Base-by-base conservation (phyloP, 2,113 vertebrate species). In the Chaenogobius annularis region DNA sequence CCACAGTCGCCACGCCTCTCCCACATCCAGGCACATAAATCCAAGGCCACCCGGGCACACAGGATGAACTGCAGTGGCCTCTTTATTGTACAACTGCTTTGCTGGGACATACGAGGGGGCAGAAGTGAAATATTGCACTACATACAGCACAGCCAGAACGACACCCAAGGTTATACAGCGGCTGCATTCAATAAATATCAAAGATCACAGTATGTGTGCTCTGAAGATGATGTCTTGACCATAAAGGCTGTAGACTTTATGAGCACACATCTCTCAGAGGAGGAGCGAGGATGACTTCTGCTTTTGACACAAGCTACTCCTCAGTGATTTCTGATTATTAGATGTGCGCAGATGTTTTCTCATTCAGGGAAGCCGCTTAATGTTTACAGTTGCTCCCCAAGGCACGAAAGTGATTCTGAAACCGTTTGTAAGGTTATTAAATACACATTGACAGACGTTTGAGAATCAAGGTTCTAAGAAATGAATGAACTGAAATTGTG, bases 191-290 rank as follows among this genome's bases (percentile, higher is more conserved):
- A 74, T 69, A 73, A 74, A 71, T 1, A 26, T 35, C 67, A 66
- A 46, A 56, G 40, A n/a, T 0, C 63, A 44, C 26, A 31, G 26
- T 56, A 17, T 61, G n/a, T 69, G 56, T 65, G 75, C 68, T 69
- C 67, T 73, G 66, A 35, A 5, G 22, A 1, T 55, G 35, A 66
- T 40, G 37, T 40, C 26, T 31, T 31, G 37, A 40, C 37, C 37
- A 40, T 31, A 40, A 40, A 35, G n/a, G 0, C 12, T 67, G 31
- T 44, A 7, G 46, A 75, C 68, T 55, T 15, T 66, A 44, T 56
- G 67, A 74, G 75, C 70, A 73, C 8, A 4, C 19, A 54, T 26
- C 31, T 71, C 80, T 83, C 76, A 23, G 55, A 61, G 69, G 83
- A 80, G 26, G 20, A 8, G 17, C 44, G n/a, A 23, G 50, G 74